phyloP scores from a whole-genome alignment of 92 coral and sea anemone genomes.

The Bergia sp. region DNA sequence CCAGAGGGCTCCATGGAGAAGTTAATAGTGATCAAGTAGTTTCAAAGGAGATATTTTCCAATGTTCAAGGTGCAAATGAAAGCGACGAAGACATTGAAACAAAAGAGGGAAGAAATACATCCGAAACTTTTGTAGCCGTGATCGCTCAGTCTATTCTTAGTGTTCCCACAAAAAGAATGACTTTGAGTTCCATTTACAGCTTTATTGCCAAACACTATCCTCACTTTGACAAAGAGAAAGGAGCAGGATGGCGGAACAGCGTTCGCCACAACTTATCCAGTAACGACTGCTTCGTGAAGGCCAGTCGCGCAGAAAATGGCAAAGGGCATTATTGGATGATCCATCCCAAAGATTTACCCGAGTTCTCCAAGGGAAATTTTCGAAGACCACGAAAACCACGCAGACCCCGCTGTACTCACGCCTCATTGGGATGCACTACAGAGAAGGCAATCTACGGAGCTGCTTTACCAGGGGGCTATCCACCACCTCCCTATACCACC shows the following conservation, averaged over 20 bases:
- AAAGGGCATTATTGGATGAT: constrained; percentile 99
- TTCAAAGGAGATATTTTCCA: constrained; percentile 31
- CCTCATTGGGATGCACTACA: constrained; percentile 40
- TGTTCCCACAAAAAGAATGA: constrained; percentile 97
- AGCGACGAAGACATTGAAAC: constrained; percentile 54
- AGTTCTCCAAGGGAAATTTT: constrained; percentile 94
- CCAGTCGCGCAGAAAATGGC: constrained; percentile 99
- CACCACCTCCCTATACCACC: constrained; percentile 37
- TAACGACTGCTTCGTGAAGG: constrained; percentile 98
- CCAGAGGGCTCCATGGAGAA: constrained; percentile 42
- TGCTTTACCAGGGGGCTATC: constrained; percentile 9
- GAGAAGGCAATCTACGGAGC: constrained; percentile 38
- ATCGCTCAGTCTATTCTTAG: constrained; percentile 95
- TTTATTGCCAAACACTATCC: constrained; percentile 90
- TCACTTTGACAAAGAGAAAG: constrained; percentile 98
- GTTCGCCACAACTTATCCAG: constrained; percentile 98
- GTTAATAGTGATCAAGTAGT: constrained; percentile 1
- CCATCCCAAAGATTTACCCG: constrained; percentile 99
- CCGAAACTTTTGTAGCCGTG: constrained; percentile 97
- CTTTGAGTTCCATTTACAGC: constrained; percentile 92
- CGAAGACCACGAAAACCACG: constrained; percentile 95
- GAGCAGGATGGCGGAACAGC: constrained; percentile 99
- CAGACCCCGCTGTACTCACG: constrained; percentile 87
- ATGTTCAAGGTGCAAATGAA: constrained; percentile 49
- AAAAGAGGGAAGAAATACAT: constrained; percentile 70